Percentiles rank a stretch among this genome's conserved stretches.
Conservation (phyloP, 1,140 invertebrate species). For the Drosophila takahashii region DNA sequence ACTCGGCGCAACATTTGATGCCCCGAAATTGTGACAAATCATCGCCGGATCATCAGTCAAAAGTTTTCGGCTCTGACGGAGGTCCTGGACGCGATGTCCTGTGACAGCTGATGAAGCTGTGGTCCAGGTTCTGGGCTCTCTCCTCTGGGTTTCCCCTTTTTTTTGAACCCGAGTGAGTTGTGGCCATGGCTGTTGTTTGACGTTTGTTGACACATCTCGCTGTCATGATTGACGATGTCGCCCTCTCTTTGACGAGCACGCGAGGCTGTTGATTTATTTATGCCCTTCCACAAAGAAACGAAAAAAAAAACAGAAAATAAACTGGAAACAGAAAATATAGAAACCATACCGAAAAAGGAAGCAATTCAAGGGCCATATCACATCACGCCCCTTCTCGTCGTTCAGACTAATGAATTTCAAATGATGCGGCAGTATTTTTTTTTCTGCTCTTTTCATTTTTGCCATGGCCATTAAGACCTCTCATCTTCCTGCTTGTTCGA, state of each 20-base stretch:
- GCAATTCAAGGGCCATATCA: slow-evolving; percentile 51
- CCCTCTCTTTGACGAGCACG: slow-evolving; percentile 56
- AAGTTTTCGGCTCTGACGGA: slow-evolving; percentile 58
- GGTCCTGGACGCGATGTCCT: slow-evolving; percentile 49
- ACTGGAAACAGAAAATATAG: slow-evolving; percentile 13
- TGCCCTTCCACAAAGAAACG: slow-evolving; percentile 38
- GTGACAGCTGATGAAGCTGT: slow-evolving; percentile 72
- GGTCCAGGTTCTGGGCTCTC: slow-evolving; percentile 15
- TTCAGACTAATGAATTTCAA: slow-evolving; percentile 74
- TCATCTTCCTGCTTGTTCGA: slow-evolving; percentile 61
- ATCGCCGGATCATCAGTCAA: slow-evolving; percentile 73
- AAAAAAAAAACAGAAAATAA: not conserved
- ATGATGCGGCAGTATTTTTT: slow-evolving; percentile 75
- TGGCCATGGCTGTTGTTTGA: slow-evolving; percentile 57
- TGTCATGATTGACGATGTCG: slow-evolving; percentile 78
- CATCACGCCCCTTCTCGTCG: slow-evolving; percentile 29
- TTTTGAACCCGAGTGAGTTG: slow-evolving; percentile 35
- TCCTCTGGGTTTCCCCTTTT: not conserved
- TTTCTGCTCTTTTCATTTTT: slow-evolving; percentile 48
- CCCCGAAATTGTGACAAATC: slow-evolving; percentile 61
- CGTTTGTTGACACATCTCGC: slow-evolving; percentile 78
- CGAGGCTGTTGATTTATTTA: slow-evolving; percentile 79
- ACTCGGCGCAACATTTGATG: slow-evolving; percentile 14
- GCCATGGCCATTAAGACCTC: slow-evolving; percentile 52
- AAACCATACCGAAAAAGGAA: slow-evolving; percentile 53